A percentile compares a stretch with the other conserved stretches of the same genome.
Conservation (phyloP, 1,140 invertebrate genomes). For the Platyscapa corneri region DNA sequence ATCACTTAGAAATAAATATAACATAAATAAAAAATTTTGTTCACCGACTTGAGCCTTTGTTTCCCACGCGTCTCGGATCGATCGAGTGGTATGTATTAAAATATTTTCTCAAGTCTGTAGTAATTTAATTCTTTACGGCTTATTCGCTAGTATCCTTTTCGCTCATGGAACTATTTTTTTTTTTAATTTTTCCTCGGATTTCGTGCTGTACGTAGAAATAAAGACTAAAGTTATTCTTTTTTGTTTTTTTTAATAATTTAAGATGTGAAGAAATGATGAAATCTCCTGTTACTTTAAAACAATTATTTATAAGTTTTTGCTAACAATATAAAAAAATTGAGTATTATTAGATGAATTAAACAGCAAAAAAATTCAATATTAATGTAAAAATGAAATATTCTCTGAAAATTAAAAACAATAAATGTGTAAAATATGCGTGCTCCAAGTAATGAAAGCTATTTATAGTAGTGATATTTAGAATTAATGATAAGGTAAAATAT, state of each 20-base stretch:
- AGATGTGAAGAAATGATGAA: slow-evolving; percentile 5
- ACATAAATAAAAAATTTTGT: slow-evolving; percentile 65
- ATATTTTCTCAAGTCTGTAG: slow-evolving; percentile 61
- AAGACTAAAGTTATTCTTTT: slow-evolving; percentile 47
- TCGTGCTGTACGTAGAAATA: slow-evolving; percentile 42
- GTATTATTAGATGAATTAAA: not conserved
- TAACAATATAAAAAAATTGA: not conserved
- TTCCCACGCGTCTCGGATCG: slow-evolving; percentile 75
- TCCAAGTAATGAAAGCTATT: slow-evolving; percentile 23
- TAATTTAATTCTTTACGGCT: slow-evolving; percentile 63
- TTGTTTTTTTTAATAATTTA: too few species aligned
- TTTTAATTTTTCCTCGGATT: slow-evolving; percentile 18
- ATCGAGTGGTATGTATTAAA: slow-evolving; percentile 74
- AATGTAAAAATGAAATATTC: not conserved
- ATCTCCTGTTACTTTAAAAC: slow-evolving; percentile 10
- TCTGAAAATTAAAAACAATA: not conserved
- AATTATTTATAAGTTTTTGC: not conserved
- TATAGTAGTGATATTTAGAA: not conserved
- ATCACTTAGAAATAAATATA: slow-evolving; percentile 30
- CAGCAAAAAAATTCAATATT: too few species aligned
- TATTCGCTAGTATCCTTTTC: slow-evolving; percentile 61
- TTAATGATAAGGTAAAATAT: slow-evolving; percentile 48
- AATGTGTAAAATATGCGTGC: not conserved
- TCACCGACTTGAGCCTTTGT: slow-evolving; percentile 74
- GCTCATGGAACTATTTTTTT: not conserved